These are phyloP conservation scores for Saguinus imperator DNA, from an alignment of 2,113 vertebrate species.

Conservation along the genomic window DNA sequence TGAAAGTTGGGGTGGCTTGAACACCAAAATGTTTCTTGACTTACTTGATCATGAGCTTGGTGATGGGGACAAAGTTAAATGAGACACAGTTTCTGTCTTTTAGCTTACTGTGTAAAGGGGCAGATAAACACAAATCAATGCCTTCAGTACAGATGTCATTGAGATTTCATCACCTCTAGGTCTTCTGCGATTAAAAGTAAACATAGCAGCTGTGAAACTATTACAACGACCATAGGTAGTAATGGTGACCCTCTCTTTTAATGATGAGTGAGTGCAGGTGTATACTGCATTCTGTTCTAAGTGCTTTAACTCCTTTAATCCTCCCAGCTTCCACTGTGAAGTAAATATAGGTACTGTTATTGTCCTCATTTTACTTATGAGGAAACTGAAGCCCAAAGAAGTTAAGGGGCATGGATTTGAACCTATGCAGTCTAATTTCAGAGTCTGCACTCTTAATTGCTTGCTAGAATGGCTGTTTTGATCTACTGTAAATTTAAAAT, in stretches of 20 bases:
- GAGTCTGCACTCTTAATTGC: background rate
- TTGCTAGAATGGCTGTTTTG: background rate
- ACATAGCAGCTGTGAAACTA: background rate
- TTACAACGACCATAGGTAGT: background rate
- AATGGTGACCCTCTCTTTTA: background rate
- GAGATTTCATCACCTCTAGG: background rate
- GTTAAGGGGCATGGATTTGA: background rate
- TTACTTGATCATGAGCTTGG: background rate
- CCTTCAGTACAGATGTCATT: background rate
- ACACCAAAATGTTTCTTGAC: background rate
- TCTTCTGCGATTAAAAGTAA: background rate
- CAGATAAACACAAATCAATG: background rate
- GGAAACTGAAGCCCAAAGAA: background rate
- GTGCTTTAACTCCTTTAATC: background rate
- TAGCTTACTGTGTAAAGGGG: background rate
- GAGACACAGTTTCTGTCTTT: background rate
- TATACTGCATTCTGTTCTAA: background rate
- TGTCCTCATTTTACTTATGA: background rate
- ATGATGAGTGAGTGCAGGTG: background rate
- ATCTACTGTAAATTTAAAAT: background rate
- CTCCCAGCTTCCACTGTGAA: background rate
- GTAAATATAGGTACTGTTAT: background rate
- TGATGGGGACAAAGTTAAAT: background rate
- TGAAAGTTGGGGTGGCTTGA: background rate
- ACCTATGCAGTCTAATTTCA: background rate